A percentile compares a stretch with the other conserved stretches of the same genome.
phyloP scores from a whole-genome alignment of 53 echinoderm and acorn worm species.

The Apostichopus leukothele region DNA sequence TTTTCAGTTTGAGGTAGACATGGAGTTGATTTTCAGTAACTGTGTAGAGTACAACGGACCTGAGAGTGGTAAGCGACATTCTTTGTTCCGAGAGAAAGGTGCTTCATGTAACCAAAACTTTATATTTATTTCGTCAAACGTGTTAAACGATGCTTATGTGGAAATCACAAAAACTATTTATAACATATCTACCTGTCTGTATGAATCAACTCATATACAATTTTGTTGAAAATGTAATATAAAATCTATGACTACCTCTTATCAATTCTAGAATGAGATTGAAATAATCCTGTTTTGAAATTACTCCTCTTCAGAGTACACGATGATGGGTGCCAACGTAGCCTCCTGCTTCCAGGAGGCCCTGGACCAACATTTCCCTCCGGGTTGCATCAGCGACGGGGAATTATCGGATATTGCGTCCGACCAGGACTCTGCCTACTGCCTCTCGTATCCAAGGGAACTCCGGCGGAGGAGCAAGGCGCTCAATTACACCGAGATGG shows the following conservation, averaged over 20 bases:
- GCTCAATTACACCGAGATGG: slow-evolving; percentile 47
- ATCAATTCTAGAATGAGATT: too few species aligned
- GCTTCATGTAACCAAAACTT: too few species aligned
- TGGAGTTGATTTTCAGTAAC: slow-evolving; percentile 88
- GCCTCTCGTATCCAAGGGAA: slow-evolving; percentile 30
- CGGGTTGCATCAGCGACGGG: slow-evolving; percentile 6
- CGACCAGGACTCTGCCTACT: slow-evolving; percentile 41
- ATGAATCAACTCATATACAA: too few species aligned
- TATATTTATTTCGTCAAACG: too few species aligned
- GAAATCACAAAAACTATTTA: too few species aligned
- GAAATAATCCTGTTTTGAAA: too few species aligned
- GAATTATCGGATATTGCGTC: slow-evolving; percentile 42
- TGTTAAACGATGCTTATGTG: too few species aligned
- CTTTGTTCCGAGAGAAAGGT: too few species aligned
- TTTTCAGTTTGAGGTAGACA: slow-evolving; percentile 85
- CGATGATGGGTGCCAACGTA: slow-evolving; percentile 85
- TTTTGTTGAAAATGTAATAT: too few species aligned
- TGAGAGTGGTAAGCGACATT: slow-evolving; percentile 74
- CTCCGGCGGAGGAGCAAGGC: slow-evolving; percentile 38
- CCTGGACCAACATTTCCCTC: slow-evolving; percentile 67
- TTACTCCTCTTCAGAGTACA: slow-evolving; percentile 69
- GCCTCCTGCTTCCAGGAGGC: slow-evolving; percentile 63
- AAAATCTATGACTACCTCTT: too few species aligned
- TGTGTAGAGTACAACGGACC: slow-evolving; percentile 95
- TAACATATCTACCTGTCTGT: too few species aligned